Evolutionary conservation across 2,797 vertebrate genomes (phyloP).

Genomic region (Eidolon dupreanum): DNA sequence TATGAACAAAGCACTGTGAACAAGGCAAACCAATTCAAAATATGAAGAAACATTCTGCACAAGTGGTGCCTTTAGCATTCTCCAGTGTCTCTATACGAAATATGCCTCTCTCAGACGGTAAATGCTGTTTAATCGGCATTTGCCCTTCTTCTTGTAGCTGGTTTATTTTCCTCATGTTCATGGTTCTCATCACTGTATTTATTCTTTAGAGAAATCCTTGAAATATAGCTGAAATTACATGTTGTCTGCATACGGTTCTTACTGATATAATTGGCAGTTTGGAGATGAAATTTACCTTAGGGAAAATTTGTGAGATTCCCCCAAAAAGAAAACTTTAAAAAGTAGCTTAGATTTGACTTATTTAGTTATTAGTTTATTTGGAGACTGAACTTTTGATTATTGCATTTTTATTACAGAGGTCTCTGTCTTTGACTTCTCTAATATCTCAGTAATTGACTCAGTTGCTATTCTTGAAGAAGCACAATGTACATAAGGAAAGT

Average conservation of each 20-base stretch:
- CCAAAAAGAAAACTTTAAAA: not conserved
- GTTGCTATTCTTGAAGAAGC: not conserved
- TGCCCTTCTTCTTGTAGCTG: conserved; percentile 19
- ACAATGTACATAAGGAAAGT: not conserved
- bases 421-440: not conserved
- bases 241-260: not conserved
- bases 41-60: conserved; percentile 82
- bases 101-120: conserved; percentile 66
- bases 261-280: not conserved
- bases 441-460: not conserved
- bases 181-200: accelerated
- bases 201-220: not conserved
- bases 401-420: not conserved
- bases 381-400: not conserved
- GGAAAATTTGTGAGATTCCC: not conserved
- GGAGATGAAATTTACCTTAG: conserved; percentile 17
- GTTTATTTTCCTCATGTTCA: not conserved
- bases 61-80: conserved; percentile 75
- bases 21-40: conserved; percentile 54
- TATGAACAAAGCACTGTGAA: not conserved
- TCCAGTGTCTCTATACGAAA: conserved; percentile 64
- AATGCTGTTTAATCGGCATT: conserved; percentile 15
- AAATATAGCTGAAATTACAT: not conserved
- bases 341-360: conserved; percentile 16
- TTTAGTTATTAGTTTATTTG: not conserved